These are phyloP conservation scores for Holcopasites calliopsidis DNA, from an alignment of 1,140 invertebrate genomes.

Conservation along the genomic window DNA sequence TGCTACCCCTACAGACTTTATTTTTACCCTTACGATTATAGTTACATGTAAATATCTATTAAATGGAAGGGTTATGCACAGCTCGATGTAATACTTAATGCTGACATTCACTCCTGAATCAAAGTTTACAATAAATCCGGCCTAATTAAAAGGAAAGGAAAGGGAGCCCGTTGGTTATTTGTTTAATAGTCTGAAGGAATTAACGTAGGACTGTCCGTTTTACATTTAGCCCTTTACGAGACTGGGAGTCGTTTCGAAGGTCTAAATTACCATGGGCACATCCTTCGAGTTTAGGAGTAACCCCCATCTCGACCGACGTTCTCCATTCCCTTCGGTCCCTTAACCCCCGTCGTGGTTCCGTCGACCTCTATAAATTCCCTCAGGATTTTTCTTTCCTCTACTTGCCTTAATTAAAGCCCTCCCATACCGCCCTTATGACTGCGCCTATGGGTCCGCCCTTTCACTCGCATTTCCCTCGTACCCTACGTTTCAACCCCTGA, in stretches of 20 bases:
- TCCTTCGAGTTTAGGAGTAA: conserved; percentile 66
- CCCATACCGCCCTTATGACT: conserved; percentile 68
- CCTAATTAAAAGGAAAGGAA: not conserved
- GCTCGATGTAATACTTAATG: no score
- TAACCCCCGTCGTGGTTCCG: conserved; percentile 45
- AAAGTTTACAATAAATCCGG: not conserved
- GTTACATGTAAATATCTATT: no score
- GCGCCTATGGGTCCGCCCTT: conserved; percentile 61
- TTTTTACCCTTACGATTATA: no score
- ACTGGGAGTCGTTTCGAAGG: conserved; percentile 64
- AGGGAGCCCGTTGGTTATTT: not conserved
- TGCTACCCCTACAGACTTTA: no score
- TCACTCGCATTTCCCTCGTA: conserved; percentile 45
- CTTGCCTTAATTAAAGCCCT: conserved; percentile 78
- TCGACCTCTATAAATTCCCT: conserved; percentile 77
- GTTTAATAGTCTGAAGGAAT: conserved; percentile 69
- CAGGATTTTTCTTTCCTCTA: conserved; percentile 78
- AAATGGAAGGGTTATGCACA: no score
- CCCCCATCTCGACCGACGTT: conserved; percentile 52
- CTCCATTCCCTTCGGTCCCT: conserved; percentile 61
- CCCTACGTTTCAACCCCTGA: conserved; percentile 40
- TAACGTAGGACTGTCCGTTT: conserved; percentile 66
- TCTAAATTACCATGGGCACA: conserved; percentile 66
- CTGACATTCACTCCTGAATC: no score
- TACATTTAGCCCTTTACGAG: conserved; percentile 68